These are phyloP conservation scores for Oscheius sp. DNA, from an alignment of 2,888 invertebrate genomes.

Conservation along the genomic window DNA sequence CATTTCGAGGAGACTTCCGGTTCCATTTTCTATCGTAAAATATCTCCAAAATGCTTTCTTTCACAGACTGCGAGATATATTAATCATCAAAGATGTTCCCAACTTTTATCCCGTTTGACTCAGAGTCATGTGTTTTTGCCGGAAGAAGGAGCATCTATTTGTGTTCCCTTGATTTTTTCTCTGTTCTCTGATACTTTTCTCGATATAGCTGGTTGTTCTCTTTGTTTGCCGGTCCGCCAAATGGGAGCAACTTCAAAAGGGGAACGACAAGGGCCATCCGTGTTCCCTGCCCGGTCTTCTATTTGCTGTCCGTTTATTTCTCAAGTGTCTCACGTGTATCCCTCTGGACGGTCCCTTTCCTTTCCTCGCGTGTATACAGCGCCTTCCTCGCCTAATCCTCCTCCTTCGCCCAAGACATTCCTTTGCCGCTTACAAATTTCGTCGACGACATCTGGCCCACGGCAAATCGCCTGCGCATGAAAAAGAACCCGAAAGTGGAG, in stretches of 20 bases:
- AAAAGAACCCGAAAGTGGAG: no score
- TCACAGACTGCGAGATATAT: no score
- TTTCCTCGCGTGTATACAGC: slow-evolving; percentile 4
- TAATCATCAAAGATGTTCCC: no score
- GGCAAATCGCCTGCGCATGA: no score
- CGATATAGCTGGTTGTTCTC: background rate
- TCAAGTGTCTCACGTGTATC: slow-evolving; percentile 12
- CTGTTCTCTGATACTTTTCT: background rate
- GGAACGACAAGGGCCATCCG: slow-evolving; percentile 1
- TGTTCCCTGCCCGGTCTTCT: slow-evolving; percentile 4
- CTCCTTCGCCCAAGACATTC: slow-evolving; percentile 4
- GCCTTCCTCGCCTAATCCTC: slow-evolving; percentile 16
- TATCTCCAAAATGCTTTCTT: no score
- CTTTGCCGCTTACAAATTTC: slow-evolving; percentile 26
- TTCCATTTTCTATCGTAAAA: no score
- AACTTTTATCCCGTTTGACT: no score
- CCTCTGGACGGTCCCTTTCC: background rate
- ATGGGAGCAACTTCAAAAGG: background rate
- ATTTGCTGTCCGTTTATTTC: slow-evolving; percentile 11
- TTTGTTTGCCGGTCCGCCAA: background rate
- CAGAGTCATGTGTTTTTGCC: no score
- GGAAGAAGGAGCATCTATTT: no score
- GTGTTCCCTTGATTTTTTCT: no score
- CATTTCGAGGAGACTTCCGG: no score
- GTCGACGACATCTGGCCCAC: background rate